Evolutionary conservation across 2,888 invertebrate genomes (phyloP).

Genomic region (Rotaria sp.): DNA sequence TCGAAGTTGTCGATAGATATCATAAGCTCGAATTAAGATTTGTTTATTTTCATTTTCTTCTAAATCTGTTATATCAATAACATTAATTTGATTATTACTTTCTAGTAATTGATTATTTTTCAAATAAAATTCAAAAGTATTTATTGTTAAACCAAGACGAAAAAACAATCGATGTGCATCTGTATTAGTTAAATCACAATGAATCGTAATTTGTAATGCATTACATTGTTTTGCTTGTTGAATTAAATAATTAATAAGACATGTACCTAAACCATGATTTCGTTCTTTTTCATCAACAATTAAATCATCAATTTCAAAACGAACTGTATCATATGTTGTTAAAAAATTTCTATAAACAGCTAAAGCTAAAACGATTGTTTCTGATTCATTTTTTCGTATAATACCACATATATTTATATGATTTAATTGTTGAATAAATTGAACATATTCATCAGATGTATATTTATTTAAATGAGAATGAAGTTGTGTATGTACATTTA

Average conservation of each 20-base stretch:
- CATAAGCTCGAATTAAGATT: not conserved
- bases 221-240: not conserved
- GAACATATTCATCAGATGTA: not conserved
- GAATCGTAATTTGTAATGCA: not conserved
- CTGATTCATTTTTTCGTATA: not conserved
- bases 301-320: not conserved
- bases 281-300: not conserved
- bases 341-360: not conserved
- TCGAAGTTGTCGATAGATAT: not conserved
- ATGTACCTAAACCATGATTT: not conserved
- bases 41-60: not conserved
- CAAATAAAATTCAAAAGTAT: not conserved
- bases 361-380: not conserved
- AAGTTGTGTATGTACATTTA: not conserved
- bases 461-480: not conserved
- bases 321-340: not conserved
- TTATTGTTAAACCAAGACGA: not conserved
- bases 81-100: not conserved
- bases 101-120: not conserved
- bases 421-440: not conserved
- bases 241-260: not conserved
- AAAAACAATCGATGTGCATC: not conserved
- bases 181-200: not conserved
- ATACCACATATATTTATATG: not conserved
- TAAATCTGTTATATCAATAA: constrained; percentile 12